phyloP scores from a whole-genome alignment of 2,888 invertebrate genomes.

The Tineola bisselliella region DNA sequence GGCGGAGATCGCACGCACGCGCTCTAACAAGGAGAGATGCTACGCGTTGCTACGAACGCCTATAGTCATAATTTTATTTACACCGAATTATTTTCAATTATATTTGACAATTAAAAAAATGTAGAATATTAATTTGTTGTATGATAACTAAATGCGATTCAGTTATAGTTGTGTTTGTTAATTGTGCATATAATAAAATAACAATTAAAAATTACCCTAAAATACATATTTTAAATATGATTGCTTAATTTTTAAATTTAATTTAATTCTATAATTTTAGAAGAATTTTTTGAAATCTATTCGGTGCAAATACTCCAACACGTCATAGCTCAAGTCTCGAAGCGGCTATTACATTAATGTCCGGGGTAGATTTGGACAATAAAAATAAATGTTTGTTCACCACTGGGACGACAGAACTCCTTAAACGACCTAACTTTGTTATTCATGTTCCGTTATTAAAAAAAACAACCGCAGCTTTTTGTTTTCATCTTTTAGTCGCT shows the following conservation, averaged over 20 bases:
- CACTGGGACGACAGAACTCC: slow-evolving; percentile 37
- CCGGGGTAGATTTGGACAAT: slow-evolving; percentile 47
- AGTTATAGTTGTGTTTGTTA: no score
- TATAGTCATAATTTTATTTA: neutral
- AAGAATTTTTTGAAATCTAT: no score
- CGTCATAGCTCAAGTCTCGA: slow-evolving; percentile 40
- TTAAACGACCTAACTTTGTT: slow-evolving; percentile 43
- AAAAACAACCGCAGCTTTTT: slow-evolving; percentile 14
- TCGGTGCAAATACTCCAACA: slow-evolving; percentile 26
- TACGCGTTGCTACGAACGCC: slow-evolving; percentile 27
- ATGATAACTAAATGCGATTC: neutral
- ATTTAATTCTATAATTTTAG: no score
- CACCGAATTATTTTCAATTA: neutral
- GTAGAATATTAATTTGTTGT: neutral
- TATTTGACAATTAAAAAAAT: neutral
- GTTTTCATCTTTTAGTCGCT: neutral
- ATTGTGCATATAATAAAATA: no score
- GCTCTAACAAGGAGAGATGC: slow-evolving; percentile 26
- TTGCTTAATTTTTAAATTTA: no score
- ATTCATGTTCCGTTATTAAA: slow-evolving; percentile 40
- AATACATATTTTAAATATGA: no score
- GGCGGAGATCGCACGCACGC: slow-evolving; percentile 56
- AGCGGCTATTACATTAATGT: slow-evolving; percentile 52
- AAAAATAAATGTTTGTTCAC: slow-evolving; percentile 53
- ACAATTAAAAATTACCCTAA: no score